Conservation (phyloP, 2,888 invertebrate species). For the Acanthosoma haemorrhoidale region DNA sequence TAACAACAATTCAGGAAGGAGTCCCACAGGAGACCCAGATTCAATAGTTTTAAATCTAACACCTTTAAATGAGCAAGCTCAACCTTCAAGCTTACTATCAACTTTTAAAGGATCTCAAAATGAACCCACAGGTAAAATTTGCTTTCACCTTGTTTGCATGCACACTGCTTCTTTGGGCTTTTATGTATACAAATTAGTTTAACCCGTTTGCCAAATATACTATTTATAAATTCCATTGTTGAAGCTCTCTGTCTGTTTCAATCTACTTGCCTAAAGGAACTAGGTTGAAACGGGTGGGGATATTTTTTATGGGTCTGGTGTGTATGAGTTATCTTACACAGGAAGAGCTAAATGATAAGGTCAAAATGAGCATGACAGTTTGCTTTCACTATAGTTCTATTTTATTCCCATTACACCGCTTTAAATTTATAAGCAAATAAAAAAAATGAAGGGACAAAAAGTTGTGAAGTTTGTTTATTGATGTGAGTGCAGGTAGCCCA, state of each 20-base stretch:
- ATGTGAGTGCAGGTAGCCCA: conserved; percentile 39
- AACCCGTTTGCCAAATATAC: not conserved
- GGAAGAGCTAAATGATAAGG: conserved; percentile 8
- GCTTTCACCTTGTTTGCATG: not conserved
- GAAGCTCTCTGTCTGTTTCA: not conserved
- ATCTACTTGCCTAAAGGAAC: not conserved
- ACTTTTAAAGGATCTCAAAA: conserved; percentile 58
- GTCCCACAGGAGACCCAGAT: conserved; percentile 45
- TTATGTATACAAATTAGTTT: conserved; percentile 1
- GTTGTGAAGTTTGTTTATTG: conserved; percentile 14
- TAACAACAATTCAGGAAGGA: conserved; percentile 41
- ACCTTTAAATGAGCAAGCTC: conserved; percentile 55
- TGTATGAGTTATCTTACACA: conserved; percentile 11
- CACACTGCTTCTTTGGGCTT: not conserved
- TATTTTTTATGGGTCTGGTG: not conserved
- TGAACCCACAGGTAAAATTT: conserved; percentile 36
- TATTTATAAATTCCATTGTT: not conserved
- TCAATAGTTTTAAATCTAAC: conserved; percentile 72
- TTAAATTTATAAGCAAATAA: not conserved
- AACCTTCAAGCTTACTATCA: conserved; percentile 54
- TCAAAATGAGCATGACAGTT: conserved; percentile 10
- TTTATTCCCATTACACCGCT: not conserved
- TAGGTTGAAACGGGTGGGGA: conserved; percentile 4
- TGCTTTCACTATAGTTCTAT: not conserved
- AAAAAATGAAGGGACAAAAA: conserved; percentile 9